A percentile compares a stretch with the other conserved stretches of the same genome.
Evolutionary conservation across 2,888 invertebrate species (phyloP).

Genomic region (Campoplex nolae): DNA sequence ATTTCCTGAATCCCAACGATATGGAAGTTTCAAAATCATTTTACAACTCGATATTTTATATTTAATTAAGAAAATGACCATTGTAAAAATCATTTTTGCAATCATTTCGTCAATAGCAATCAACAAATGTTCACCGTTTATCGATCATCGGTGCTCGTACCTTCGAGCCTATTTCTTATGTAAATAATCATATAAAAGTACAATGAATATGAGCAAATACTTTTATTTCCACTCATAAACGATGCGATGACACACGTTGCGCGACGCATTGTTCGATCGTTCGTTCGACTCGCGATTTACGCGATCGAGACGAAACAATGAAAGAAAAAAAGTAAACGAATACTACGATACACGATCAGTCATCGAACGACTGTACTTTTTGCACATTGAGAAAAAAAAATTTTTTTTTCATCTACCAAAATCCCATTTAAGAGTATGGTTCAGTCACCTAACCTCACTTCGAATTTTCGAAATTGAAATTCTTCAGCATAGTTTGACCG

Average conservation of each 20-base stretch:
- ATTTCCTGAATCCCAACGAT: background rate
- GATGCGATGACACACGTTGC: conserved; percentile 10
- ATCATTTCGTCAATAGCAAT: background rate
- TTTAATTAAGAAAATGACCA: background rate
- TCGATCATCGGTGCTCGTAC: background rate
- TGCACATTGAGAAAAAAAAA: no score
- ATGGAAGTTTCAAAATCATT: background rate
- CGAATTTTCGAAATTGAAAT: no score
- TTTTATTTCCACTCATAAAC: background rate
- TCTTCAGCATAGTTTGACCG: no score
- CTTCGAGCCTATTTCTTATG: background rate
- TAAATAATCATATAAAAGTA: background rate
- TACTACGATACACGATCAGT: background rate
- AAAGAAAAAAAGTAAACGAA: background rate
- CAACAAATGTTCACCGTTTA: background rate
- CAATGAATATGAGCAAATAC: background rate
- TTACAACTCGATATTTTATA: no score
- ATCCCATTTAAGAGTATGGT: no score
- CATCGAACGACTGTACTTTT: background rate
- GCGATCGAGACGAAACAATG: conserved; percentile 32
- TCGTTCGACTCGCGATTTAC: conserved; percentile 7
- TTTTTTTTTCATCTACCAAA: background rate
- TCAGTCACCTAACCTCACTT: no score
- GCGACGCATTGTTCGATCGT: background rate
- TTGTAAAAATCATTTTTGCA: background rate